Base-by-base conservation (phyloP, 2,888 invertebrate genomes). In the Chrysina gloriosa region DNA sequence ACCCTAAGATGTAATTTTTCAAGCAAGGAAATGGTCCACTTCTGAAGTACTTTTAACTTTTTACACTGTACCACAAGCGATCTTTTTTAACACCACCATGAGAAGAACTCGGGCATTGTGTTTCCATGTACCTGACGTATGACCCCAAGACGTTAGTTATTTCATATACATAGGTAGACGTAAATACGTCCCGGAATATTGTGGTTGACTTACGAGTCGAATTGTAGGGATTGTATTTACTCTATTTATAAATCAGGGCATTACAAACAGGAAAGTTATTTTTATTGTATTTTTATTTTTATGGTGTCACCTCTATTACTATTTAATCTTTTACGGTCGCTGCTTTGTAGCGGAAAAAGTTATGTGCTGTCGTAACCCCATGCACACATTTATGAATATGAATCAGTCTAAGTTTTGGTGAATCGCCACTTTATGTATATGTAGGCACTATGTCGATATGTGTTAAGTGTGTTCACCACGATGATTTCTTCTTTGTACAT, bases 211-310 rank as follows among this genome's bases (percentile, higher is more conserved):
- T 42, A 42, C 16, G 27, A 19, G 7, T 27, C 45, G 45, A 42
- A 36, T 61, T 45, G 58, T 61, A 25, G 42, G 21, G 58, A 42
- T 42, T 7, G 16, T 29, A 42, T 27, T 61, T 27, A 27, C 36
- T 61, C 58, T 42, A 61, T 61, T 61, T 61, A 61, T 61, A 61
- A 45, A 61, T 61, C 42, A 61, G 29, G 27, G 27, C 42, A 61
- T n/a, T 61, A 61, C 58, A 61, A 61, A 61, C 58, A 61, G 27
- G 58, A 16, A 56, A 61, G 42, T 25, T 61, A 42, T 42, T 61
- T 61, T 61, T 42, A 61, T 42, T 61, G 58, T 61, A 45, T 42
- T 61, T 61, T 61, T 61, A 61, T 45, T 61, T 61, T 61, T 61
- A 61, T 42, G 42, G 42, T 42, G 58, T 61, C 58, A 42, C 6